Conservation (phyloP, 2,113 vertebrate genomes). For the Casuarius casuarius region DNA sequence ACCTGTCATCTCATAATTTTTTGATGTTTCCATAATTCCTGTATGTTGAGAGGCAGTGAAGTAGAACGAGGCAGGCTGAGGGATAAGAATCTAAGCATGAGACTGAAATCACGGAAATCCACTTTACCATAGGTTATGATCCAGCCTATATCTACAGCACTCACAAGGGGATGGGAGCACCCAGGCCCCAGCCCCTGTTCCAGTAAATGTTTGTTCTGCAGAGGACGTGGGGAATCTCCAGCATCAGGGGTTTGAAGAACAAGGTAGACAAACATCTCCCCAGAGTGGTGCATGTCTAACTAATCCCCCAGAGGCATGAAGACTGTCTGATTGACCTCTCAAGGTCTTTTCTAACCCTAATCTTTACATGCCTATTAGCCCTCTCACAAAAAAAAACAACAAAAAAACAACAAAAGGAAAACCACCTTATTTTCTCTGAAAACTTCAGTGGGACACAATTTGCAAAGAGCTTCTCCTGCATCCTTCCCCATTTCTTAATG, state of each 20-base stretch:
- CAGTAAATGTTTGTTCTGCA: not conserved
- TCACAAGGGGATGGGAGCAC: not conserved
- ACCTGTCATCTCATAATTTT: not conserved
- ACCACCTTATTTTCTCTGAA: not conserved
- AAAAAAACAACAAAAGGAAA: no score
- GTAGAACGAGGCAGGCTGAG: not conserved
- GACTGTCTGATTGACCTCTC: not conserved
- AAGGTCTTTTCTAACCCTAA: conserved; percentile 35
- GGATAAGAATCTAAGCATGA: not conserved
- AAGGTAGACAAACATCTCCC: conserved; percentile 23
- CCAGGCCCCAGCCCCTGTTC: not conserved
- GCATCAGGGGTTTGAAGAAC: not conserved
- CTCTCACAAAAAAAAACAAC: not conserved
- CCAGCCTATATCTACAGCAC: not conserved
- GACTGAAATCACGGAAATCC: not conserved
- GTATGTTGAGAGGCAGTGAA: not conserved
- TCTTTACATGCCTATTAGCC: not conserved
- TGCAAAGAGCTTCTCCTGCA: not conserved
- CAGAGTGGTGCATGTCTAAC: not conserved
- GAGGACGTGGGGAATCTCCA: not conserved
- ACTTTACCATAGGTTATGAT: not conserved
- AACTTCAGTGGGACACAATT: not conserved
- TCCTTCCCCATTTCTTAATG: not conserved
- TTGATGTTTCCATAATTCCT: not conserved
- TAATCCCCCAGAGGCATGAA: conserved; percentile 13